Evolutionary conservation across 2,113 vertebrate genomes (phyloP), one percentile per base, ranked within the genome.

Genomic region (Elachura formosa): DNA sequence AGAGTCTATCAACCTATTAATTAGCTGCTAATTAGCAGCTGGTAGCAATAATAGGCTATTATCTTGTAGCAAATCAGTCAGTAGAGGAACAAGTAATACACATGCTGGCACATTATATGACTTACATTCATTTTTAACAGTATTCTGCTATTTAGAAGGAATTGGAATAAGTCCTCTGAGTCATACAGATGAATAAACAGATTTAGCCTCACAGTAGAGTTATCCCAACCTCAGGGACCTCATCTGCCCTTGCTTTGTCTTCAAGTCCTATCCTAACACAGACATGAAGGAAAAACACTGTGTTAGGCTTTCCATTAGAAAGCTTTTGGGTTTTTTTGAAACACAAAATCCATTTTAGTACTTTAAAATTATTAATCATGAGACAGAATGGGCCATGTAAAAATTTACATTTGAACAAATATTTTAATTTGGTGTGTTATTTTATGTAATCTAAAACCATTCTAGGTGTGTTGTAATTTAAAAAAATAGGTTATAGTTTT

Each of bases 11-110:
- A 95, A 81, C 84, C 90, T 92, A 97, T 93, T 96, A 95, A 97
- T 97, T 95, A 97, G 76, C 28, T 78, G 61, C 76, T 95, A 94
- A 97, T 97, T 96, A 97, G 73, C 88, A 95, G 94, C 92, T 92
- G 94, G 85, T 93, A 93, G 80, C 83, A 94, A 94, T 96, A 92
- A 94, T 84, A 93, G 48, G 52, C 85, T 92, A 95, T 96, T 95
- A 96, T 89, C 80, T 77, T 84, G 67, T 16, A 87, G 68, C 83
- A 90, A 95, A 92, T 90, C 94, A 93, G 25, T 31, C 68, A 56
- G 52, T 12, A 78, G 56, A 90, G 69, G 79, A 89, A 77, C 46
- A 84, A 94, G 67, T 55, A 66, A 86, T 89, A 48, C 24, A 77
- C 63, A 86, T 1, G 33, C 16, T 77, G 54, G 59, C 51, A 77